Percentiles rank a stretch among this genome's conserved stretches.
These are phyloP conservation scores for Scomber colias DNA, from an alignment of 2,113 vertebrate genomes.

Conservation along the genomic window DNA sequence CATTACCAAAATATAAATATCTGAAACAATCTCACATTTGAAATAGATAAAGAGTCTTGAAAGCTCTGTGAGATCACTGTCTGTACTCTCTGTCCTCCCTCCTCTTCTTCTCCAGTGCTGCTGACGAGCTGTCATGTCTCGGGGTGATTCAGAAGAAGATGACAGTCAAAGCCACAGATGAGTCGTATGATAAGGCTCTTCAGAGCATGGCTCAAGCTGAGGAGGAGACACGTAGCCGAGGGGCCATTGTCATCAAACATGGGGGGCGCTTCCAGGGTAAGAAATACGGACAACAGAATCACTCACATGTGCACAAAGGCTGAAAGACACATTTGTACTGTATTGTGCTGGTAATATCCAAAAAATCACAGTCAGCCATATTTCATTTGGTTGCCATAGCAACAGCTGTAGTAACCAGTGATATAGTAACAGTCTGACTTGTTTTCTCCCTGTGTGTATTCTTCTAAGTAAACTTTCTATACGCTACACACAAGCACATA, in stretches of 20 bases:
- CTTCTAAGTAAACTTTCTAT: neutral
- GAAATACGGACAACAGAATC: constrained; percentile 17
- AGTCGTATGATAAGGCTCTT: constrained; percentile 94
- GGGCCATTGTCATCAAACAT: constrained; percentile 93
- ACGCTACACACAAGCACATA: neutral
- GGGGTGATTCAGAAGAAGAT: constrained; percentile 96
- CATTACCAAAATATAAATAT: too few species aligned
- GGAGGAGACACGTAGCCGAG: constrained; percentile 92
- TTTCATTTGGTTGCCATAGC: constrained; percentile 59
- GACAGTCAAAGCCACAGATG: constrained; percentile 93
- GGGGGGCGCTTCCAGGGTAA: constrained; percentile 89
- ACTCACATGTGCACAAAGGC: constrained; percentile 7
- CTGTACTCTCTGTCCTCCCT: neutral
- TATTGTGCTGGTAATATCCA: constrained; percentile 16
- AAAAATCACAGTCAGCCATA: constrained; percentile 53
- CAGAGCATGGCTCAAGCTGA: constrained; percentile 94
- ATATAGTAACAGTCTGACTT: constrained; percentile 35
- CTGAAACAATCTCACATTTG: neutral
- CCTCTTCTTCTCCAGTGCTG: constrained; percentile 78
- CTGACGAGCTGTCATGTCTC: constrained; percentile 89
- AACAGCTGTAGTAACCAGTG: constrained; percentile 54
- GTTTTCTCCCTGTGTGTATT: constrained; percentile 25
- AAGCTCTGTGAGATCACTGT: constrained; percentile 18
- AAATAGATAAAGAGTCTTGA: neutral
- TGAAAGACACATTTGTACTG: constrained; percentile 54